Evolutionary conservation across 2,113 vertebrate genomes (phyloP).

Genomic region (Rutilus rutilus): DNA sequence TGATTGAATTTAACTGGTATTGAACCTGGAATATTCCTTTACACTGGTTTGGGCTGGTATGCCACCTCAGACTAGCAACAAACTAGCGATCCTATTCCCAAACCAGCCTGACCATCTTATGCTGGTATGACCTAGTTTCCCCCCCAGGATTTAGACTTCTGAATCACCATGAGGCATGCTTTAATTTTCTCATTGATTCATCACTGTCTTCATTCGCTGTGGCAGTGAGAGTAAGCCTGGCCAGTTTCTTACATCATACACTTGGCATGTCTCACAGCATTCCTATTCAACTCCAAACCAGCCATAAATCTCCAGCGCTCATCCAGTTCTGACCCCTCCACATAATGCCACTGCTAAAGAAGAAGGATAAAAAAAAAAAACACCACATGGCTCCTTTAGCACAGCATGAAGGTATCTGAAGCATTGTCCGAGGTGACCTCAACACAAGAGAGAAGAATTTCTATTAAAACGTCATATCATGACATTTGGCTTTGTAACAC

Average conservation of each 20-base stretch:
- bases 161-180: constrained; percentile 3
- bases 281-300: constrained; percentile 26
- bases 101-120: not conserved
- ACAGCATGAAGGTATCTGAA: constrained; percentile 37
- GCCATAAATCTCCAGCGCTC: constrained; percentile 28
- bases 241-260: constrained; percentile 13
- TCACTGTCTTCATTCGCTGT: constrained; percentile 10
- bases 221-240: not conserved
- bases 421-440: constrained; percentile 43
- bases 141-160: not conserved
- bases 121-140: not conserved
- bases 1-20: not conserved
- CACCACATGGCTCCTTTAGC: constrained; percentile 7
- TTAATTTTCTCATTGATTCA: constrained; percentile 21
- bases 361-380: constrained; percentile 27
- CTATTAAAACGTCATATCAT: constrained; percentile 40
- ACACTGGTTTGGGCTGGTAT: not conserved
- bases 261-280: not conserved
- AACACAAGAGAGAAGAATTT: constrained; percentile 33
- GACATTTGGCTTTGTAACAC: constrained; percentile 35
- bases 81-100: not conserved
- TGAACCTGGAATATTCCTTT: not conserved
- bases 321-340: not conserved
- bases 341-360: constrained; percentile 21
- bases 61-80: not conserved